Percentiles rank a stretch among this genome's conserved stretches.
phyloP scores from a whole-genome alignment of 2,888 invertebrate genomes.

The Seira ritae region DNA sequence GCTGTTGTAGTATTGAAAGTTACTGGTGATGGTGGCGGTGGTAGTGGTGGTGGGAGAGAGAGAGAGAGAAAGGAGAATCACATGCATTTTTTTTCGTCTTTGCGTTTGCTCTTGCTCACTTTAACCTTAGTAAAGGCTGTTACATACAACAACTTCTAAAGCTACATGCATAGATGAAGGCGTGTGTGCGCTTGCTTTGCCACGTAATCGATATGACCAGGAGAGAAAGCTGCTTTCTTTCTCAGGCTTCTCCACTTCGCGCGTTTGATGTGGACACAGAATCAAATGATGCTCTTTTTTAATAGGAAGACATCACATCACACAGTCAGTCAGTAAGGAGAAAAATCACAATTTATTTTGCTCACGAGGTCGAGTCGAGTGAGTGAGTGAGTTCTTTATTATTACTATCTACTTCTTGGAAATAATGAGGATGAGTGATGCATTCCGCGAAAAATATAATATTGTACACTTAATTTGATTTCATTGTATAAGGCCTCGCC shows the following conservation, averaged over 20 bases:
- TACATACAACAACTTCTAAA: constrained; percentile 31
- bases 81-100: constrained; percentile 58
- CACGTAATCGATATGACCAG: constrained; percentile 73
- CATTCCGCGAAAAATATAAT: background rate
- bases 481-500: no score
- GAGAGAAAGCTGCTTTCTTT: constrained; percentile 59
- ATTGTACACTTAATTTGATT: no score
- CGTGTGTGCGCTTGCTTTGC: constrained; percentile 72
- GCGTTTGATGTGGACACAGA: constrained; percentile 16
- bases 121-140: constrained; percentile 27
- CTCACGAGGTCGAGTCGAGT: no score
- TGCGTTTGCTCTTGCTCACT: constrained; percentile 52
- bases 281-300: constrained; percentile 6
- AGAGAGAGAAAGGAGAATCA: constrained; percentile 57
- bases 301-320: background rate
- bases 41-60: constrained; percentile 21
- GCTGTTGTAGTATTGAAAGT: constrained; percentile 8
- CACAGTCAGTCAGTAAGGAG: constrained; percentile 3
- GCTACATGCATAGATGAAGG: constrained; percentile 49
- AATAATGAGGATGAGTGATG: no score
- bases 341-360: background rate
- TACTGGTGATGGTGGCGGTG: constrained; percentile 15
- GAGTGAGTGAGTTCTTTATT: no score
- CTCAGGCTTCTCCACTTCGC: constrained; percentile 32
- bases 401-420: background rate